Percentiles rank a stretch among this genome's conserved stretches.
These are phyloP conservation scores for Aphelocoma coerulescens DNA, from an alignment of 2,113 vertebrate genomes.

Conservation along the genomic window DNA sequence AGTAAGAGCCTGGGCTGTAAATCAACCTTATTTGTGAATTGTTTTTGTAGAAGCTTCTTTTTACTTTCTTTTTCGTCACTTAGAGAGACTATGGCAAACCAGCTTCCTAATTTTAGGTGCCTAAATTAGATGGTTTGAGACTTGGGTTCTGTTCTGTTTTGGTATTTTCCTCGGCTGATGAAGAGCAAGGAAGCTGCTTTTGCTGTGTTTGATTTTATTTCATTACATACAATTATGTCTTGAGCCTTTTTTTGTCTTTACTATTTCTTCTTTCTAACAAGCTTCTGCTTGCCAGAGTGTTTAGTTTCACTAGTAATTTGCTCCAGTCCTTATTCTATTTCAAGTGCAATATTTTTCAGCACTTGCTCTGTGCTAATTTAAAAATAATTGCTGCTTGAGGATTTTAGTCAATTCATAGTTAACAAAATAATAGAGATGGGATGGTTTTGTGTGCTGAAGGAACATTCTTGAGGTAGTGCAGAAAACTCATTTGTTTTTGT, in stretches of 20 bases:
- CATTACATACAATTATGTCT: not conserved
- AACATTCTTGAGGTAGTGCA: not conserved
- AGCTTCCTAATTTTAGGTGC: constrained; percentile 21
- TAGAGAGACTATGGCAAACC: not conserved
- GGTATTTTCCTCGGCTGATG: not conserved
- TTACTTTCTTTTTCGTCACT: not conserved
- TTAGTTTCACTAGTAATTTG: not conserved
- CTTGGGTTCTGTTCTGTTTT: not conserved
- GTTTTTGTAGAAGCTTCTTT: not conserved
- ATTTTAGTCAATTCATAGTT: not conserved
- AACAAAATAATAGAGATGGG: not conserved
- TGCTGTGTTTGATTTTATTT: not conserved
- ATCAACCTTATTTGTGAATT: not conserved
- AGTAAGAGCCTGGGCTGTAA: not conserved
- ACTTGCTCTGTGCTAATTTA: not conserved
- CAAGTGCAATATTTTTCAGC: not conserved
- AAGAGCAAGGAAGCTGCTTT: not conserved
- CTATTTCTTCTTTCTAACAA: not conserved
- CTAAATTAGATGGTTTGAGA: constrained; percentile 9
- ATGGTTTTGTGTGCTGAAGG: not conserved
- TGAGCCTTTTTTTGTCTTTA: not conserved
- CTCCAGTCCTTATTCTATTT: not conserved
- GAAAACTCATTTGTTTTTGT: not conserved
- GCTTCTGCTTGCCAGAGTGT: not conserved
- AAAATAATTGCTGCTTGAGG: not conserved